Evolutionary conservation across 2,113 vertebrate species (phyloP).

Genomic region (Saimiri boliviensis): DNA sequence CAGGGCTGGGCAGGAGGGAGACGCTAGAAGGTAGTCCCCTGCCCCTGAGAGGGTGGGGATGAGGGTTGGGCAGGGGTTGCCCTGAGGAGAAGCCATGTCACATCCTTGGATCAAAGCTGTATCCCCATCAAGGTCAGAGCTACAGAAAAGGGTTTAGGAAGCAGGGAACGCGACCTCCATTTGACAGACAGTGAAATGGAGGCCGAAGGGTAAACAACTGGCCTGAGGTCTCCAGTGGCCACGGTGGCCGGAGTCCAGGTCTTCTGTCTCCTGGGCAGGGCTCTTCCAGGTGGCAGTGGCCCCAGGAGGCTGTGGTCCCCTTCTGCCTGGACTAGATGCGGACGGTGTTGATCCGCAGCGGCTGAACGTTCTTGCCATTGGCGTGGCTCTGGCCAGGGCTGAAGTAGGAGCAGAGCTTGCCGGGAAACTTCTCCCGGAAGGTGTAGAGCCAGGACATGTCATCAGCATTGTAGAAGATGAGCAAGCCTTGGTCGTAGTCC

Average conservation of each 20-base stretch:
- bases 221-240: conserved; percentile 12
- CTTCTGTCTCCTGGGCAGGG: not conserved
- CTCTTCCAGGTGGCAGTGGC: not conserved
- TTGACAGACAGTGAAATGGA: not conserved
- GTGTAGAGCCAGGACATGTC: conserved; percentile 99
- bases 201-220: not conserved
- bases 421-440: conserved; percentile 93
- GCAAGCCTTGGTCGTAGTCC: conserved; percentile 96
- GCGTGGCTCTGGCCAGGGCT: conserved; percentile 98
- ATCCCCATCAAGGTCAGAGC: conserved; percentile 21
- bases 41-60: not conserved
- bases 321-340: conserved; percentile 86
- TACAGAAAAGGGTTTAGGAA: not conserved
- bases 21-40: not conserved
- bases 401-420: conserved; percentile 96
- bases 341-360: conserved; percentile 95
- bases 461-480: conserved; percentile 98
- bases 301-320: not conserved
- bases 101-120: not conserved
- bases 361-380: conserved; percentile 98
- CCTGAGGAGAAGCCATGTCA: conserved; percentile 19
- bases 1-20: not conserved
- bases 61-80: not conserved
- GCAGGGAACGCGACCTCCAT: not conserved
- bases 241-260: not conserved